phyloP scores from a whole-genome alignment of 1,140 invertebrate genomes.

The Conus betulinus region DNA sequence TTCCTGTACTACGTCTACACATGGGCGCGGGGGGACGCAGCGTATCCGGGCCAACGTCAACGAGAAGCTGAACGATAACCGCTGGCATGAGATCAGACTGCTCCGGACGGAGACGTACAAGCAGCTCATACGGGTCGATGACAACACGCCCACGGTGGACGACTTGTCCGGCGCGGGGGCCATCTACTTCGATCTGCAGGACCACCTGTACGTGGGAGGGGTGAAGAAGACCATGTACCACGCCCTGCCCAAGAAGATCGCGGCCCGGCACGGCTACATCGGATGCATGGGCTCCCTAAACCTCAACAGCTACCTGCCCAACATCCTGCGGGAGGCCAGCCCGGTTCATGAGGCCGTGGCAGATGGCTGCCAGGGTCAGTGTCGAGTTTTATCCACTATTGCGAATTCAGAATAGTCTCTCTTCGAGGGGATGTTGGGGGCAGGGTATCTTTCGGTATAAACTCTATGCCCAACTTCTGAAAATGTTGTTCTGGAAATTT shows the following conservation, averaged over 20 bases:
- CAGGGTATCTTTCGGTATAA: too few species aligned
- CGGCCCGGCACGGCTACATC: constrained; percentile 92
- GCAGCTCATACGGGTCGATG: constrained; percentile 93
- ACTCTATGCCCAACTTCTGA: too few species aligned
- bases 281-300: constrained; percentile 95
- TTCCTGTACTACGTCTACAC: constrained; percentile 70
- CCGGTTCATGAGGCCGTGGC: constrained; percentile 64
- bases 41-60: constrained; percentile 61
- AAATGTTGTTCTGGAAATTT: too few species aligned
- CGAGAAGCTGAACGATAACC: constrained; percentile 89
- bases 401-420: too few species aligned
- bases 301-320: constrained; percentile 86
- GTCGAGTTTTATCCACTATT: too few species aligned
- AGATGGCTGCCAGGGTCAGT: constrained; percentile 88
- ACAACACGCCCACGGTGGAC: constrained; percentile 84
- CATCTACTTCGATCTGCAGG: constrained; percentile 89
- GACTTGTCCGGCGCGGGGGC: constrained; percentile 84
- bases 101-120: constrained; percentile 89
- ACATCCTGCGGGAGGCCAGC: constrained; percentile 67
- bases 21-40: constrained; percentile 65
- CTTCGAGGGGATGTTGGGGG: too few species aligned
- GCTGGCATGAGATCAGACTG: constrained; percentile 94
- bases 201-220: constrained; percentile 70
- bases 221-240: constrained; percentile 66
- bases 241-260: constrained; percentile 84